Conservation (phyloP, 2,888 invertebrate genomes). For the Yponomeuta evonymella region DNA sequence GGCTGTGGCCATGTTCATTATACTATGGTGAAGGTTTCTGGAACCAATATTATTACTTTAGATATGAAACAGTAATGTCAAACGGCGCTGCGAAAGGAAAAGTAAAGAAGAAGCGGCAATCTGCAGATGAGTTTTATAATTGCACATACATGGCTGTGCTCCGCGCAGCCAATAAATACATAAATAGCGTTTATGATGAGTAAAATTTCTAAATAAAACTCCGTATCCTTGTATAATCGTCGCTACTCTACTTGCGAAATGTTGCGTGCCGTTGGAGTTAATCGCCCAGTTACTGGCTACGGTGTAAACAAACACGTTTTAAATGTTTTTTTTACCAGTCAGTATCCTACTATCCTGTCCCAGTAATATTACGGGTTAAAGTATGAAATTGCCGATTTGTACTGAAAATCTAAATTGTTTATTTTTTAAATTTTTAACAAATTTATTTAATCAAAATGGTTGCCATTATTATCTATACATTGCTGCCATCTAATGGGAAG, state of each 20-base stretch:
- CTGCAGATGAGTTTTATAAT: background rate
- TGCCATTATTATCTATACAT: too few relatives aligned
- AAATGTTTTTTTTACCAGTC: background rate
- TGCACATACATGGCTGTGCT: background rate
- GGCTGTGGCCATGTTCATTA: background rate
- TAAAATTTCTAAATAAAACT: background rate
- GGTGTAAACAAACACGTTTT: conserved; percentile 6
- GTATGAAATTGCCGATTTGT: too few relatives aligned
- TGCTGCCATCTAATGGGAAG: too few relatives aligned
- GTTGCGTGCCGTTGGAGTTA: background rate
- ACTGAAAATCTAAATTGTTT: too few relatives aligned
- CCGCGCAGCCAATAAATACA: background rate
- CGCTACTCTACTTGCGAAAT: background rate
- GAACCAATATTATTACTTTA: background rate
- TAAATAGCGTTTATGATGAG: background rate
- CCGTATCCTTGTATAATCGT: background rate
- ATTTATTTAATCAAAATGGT: too few relatives aligned
- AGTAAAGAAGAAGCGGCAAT: background rate
- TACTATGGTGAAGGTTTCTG: background rate
- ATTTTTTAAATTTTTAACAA: too few relatives aligned
- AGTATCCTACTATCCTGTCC: too few relatives aligned
- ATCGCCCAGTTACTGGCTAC: background rate
- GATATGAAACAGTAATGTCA: background rate
- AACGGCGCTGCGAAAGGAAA: background rate
- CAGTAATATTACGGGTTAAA: too few relatives aligned